Evolutionary conservation across 2,888 invertebrate genomes (phyloP), one percentile per base, ranked within the genome.

Genomic region (Athetis lepigone): DNA sequence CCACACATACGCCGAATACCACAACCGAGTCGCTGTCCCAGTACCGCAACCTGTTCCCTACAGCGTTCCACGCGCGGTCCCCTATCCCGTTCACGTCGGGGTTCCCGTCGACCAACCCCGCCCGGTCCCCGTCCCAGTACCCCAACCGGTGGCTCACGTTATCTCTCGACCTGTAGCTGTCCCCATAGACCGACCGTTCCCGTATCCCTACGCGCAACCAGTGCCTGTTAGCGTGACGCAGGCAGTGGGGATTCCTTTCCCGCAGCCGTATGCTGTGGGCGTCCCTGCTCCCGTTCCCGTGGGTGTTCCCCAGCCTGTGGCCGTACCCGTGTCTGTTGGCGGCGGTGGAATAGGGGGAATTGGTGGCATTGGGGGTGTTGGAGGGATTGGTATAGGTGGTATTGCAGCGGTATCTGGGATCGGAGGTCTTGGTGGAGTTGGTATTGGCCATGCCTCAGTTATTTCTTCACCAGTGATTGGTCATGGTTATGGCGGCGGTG

Each of bases 201-300:
- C 96, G 3, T 95, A 95, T 27, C 93, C 95, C 0, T 92, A 96
- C 0, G 91, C 96, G 11, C 95, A 95, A 56, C 95, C 95, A 0
- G 92, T 95, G 2, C 95, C 95, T 0, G 93, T 95, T 0, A 90
- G 93, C 1, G 85, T 95, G 0, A 95, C 95, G 0, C 95, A 95
- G 77, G 93, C 93, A 0, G 92, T 96, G 0, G 92, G 93, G 1
- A 93, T 95, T 37, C 95, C 95, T 1, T 95, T 96, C 0, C 95
- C 96, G 0, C 95, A 95, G 59, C 95, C 96, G 9, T 94, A 95
- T 42, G 88, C 90, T 2, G 95, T 93, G 57, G 89, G 84, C 47
- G 92, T 92, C 25, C 93, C 91, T 40, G 92, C 90, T 13, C 90
- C 90, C 25, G 93, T 90, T 46, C 92, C 90, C 54, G 93, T 89